Percentiles rank a stretch among this genome's conserved stretches.
Conservation (phyloP, 2,797 vertebrate genomes). For the Oceanodroma leucorhoa region DNA sequence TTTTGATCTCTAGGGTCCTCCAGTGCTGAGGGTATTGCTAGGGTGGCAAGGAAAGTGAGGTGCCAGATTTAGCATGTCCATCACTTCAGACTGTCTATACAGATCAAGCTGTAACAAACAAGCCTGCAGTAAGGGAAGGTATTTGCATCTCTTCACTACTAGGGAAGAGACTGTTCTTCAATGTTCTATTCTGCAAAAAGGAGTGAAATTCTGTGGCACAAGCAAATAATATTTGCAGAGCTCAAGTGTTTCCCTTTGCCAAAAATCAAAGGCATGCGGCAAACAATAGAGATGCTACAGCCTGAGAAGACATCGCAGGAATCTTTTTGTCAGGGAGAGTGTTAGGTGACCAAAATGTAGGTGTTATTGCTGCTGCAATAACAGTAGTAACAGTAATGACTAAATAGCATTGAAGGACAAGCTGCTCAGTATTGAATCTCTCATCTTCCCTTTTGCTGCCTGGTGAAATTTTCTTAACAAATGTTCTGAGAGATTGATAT, state of each 20-base stretch:
- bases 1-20: neutral
- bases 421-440: neutral
- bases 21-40: neutral
- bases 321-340: neutral
- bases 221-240: neutral
- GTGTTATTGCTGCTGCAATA: neutral
- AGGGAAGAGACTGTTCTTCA: neutral
- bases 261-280: neutral
- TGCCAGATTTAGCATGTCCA: accelerated
- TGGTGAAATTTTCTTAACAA: neutral
- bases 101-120: neutral
- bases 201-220: neutral
- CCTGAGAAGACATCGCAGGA: neutral
- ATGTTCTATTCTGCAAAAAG: neutral
- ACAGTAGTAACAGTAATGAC: neutral
- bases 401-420: constrained; percentile 34
- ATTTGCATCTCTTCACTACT: neutral
- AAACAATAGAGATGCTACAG: neutral
- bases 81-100: neutral
- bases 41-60: neutral
- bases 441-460: neutral
- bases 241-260: neutral
- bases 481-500: neutral
- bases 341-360: neutral
- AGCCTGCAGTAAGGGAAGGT: neutral